Evolutionary conservation across 2,113 vertebrate species (phyloP).

Genomic region (Suricata suricatta): DNA sequence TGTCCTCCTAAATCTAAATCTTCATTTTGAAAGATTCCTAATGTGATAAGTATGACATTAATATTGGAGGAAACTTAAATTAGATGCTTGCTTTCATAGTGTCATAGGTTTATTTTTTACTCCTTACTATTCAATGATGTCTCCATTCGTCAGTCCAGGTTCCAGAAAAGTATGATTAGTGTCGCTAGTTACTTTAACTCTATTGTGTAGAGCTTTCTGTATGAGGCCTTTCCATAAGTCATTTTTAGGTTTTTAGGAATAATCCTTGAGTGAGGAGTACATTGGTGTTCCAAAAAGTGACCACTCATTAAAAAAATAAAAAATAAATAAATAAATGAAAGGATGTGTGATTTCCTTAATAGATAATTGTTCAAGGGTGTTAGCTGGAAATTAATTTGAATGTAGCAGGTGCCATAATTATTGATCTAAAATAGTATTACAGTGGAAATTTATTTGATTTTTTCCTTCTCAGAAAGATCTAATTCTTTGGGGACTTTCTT

Average conservation of each 20-base stretch:
- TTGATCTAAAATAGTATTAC: not conserved
- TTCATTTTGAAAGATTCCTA: not conserved
- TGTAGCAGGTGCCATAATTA: not conserved
- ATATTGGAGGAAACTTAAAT: not conserved
- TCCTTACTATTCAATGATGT: not conserved
- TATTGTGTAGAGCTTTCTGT: not conserved
- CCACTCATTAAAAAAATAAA: not conserved
- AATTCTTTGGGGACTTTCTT: not conserved
- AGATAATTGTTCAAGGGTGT: not conserved
- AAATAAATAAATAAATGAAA: not conserved
- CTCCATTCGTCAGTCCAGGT: not conserved
- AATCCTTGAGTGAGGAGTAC: not conserved
- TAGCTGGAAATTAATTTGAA: not conserved
- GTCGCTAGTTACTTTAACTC: not conserved
- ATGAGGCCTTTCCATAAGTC: not conserved
- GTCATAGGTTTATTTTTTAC: not conserved
- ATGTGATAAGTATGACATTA: not conserved
- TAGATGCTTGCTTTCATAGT: not conserved
- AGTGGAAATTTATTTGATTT: not conserved
- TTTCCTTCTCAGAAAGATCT: not conserved
- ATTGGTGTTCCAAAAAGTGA: not conserved
- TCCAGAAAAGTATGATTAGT: not conserved
- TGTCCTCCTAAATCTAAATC: not conserved
- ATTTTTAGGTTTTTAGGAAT: not conserved
- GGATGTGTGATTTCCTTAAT: not conserved